Percentiles rank a stretch among this genome's conserved stretches.
These are phyloP conservation scores for Alethe castanea DNA, from an alignment of 2,113 vertebrate genomes.

Conservation along the genomic window DNA sequence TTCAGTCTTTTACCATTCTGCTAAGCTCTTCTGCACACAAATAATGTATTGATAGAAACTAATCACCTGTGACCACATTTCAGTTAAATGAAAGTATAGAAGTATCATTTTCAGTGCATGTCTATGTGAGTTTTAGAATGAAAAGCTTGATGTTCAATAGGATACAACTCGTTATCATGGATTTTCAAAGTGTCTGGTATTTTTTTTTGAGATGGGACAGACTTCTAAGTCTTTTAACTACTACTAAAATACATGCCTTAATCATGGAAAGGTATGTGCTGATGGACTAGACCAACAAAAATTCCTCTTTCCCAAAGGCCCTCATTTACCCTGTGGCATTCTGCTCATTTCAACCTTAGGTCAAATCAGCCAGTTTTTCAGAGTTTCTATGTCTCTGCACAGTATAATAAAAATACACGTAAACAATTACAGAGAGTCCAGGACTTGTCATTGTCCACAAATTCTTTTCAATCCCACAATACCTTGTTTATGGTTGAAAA, in stretches of 20 bases:
- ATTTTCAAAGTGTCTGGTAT: neutral
- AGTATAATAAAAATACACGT: neutral
- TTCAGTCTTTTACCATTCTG: neutral
- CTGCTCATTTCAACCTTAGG: neutral
- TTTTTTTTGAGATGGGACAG: neutral
- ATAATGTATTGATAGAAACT: neutral
- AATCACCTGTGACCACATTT: neutral
- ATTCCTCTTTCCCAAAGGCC: neutral
- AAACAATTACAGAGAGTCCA: neutral
- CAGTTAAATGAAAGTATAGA: neutral
- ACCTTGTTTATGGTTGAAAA: slow-evolving; percentile 45
- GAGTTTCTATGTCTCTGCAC: neutral
- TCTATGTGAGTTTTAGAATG: neutral
- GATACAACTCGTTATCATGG: neutral
- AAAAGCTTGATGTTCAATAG: neutral
- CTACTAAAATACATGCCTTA: neutral
- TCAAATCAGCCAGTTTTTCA: neutral
- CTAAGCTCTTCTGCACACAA: neutral
- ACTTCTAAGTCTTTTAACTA: neutral
- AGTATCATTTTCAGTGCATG: neutral
- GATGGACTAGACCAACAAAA: neutral
- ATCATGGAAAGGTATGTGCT: neutral
- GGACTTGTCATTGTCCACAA: neutral
- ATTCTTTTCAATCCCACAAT: neutral
- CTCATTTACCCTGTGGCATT: neutral